Evolutionary conservation across 1,140 invertebrate genomes (phyloP), one percentile per base, ranked within the genome.

Genomic region (Pentalonia nigronervosa): DNA sequence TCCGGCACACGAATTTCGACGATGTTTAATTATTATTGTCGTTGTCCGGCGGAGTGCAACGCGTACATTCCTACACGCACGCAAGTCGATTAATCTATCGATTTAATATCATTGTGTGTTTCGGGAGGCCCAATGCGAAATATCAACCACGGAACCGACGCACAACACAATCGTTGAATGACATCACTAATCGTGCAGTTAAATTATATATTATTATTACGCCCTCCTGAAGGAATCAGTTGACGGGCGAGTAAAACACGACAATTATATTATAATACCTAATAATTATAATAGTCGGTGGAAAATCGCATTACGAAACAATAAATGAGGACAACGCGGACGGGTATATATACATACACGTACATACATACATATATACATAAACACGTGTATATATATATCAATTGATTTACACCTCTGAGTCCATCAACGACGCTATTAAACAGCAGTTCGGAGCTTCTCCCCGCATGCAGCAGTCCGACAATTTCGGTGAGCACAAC

Each of bases 371-470:
- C 23, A 36, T 21, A 36, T 6, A 48, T 48, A 41, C 41, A 41
- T 41, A 41, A 41, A 41, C 41, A 41, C 41, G 41, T 41, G 41
- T 41, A 41, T 48, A 45, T 25, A 25, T 23, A 87, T 25, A 47
- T 4, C 86, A 23, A 87, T 48, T 87, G 47, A 87, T 87, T 87
- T 87, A 87, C 86, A 87, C 86, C 83, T 41, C 9, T 30, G n/a
- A 7, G 60, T 47, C 30, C 30, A 86, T 86, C 60, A 86, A 30
- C 84, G 41, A 47, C 84, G 36, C 41, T 86, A 47, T 86, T 86
- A 41, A 84, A 25, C 84, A 8, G 20, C 30, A 48, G 47, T 50
- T 25, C 36, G 60, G 41, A 30, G 90, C 60, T 67, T 91, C 45
- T 48, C 30, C 47, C 30, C 25, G 30, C 60, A 14, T 76, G 60